Evolutionary conservation across 2,797 vertebrate species (phyloP).

Genomic region (Prionace glauca): DNA sequence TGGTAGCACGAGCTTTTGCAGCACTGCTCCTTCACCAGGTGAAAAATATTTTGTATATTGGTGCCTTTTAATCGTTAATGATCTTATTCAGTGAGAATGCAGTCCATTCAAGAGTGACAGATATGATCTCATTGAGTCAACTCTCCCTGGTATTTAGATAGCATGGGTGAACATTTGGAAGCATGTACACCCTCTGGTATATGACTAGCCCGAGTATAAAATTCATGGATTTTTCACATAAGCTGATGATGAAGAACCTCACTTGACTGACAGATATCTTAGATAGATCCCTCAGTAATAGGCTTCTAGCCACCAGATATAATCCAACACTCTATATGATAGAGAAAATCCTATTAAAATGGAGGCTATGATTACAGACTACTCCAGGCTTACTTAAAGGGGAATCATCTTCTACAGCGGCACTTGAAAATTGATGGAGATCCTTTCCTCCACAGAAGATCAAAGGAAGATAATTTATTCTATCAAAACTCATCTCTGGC

Average conservation of each 20-base stretch:
- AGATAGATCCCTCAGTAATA: background rate
- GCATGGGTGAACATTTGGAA: background rate
- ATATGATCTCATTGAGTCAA: background rate
- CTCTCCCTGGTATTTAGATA: background rate
- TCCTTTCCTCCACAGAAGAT: background rate
- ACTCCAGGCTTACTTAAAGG: background rate
- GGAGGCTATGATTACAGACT: background rate
- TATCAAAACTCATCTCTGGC: background rate
- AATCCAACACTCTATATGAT: background rate
- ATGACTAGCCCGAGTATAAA: background rate
- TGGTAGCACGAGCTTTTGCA: no score
- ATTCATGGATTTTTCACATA: background rate
- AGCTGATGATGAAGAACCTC: background rate
- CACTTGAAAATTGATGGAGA: background rate
- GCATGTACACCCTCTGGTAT: background rate
- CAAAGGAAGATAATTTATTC: background rate
- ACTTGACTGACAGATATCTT: background rate
- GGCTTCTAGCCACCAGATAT: background rate
- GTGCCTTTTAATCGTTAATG: background rate
- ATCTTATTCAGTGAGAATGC: background rate
- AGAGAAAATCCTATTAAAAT: background rate
- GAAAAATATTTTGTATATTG: background rate
- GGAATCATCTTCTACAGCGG: background rate
- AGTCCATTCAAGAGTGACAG: background rate
- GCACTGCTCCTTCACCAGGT: no score